A percentile compares a stretch with the other conserved stretches of the same genome.
Conservation (phyloP, 1,140 invertebrate genomes). For the Nylanderia fulva region DNA sequence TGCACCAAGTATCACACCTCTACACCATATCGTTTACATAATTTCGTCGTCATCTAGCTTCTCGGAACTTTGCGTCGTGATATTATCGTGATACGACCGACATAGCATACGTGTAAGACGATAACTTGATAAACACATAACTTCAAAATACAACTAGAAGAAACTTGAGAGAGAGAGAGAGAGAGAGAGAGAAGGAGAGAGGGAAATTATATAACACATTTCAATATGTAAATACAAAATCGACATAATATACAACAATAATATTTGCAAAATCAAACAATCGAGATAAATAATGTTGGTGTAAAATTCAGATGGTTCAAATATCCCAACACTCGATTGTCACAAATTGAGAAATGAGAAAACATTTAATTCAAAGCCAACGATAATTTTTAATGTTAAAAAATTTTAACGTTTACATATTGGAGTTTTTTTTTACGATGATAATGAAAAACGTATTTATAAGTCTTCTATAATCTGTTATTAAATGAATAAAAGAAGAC, state of each 20-base stretch:
- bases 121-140: slow-evolving; percentile 45
- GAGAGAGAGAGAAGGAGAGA: not conserved
- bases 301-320: not conserved
- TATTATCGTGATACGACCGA: not conserved
- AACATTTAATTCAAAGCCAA: not conserved
- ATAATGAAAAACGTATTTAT: not conserved
- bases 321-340: not conserved
- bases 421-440: not conserved
- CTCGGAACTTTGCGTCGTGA: slow-evolving; percentile 27
- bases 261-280: not conserved
- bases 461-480: slow-evolving; percentile 11
- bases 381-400: not conserved
- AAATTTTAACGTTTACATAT: not conserved
- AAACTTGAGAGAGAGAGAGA: slow-evolving; percentile 7
- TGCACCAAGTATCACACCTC: slow-evolving; percentile 27
- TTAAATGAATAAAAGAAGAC: not conserved
- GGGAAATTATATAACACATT: not conserved
- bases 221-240: not conserved
- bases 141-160: slow-evolving; percentile 12
- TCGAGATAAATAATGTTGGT: not conserved
- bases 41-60: slow-evolving; percentile 47
- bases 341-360: not conserved
- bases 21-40: slow-evolving; percentile 49
- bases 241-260: not conserved
- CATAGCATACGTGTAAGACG: slow-evolving; percentile 8